These are phyloP conservation scores for Myanophis thanlyinensis DNA, from an alignment of 2,113 vertebrate species.

Conservation along the genomic window DNA sequence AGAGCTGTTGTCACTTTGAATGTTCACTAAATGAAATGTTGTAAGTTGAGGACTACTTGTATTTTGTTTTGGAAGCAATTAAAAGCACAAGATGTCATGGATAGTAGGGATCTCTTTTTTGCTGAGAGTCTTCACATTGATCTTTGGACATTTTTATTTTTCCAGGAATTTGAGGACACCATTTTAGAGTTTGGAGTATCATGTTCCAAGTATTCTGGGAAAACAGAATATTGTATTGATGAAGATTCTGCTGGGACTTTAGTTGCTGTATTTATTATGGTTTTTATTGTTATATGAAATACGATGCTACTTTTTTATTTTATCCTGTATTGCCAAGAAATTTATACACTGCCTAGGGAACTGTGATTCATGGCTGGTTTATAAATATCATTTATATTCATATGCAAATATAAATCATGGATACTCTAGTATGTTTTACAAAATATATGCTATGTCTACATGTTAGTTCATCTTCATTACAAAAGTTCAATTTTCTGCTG, in stretches of 20 bases:
- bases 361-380: background rate
- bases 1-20: no score
- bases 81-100: background rate
- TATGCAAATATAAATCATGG: background rate
- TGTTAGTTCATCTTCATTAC: background rate
- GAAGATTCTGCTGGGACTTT: background rate
- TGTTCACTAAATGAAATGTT: no score
- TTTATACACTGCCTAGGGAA: background rate
- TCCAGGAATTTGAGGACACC: background rate
- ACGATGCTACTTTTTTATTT: background rate
- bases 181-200: background rate
- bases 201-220: background rate
- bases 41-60: no score
- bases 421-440: background rate
- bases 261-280: background rate
- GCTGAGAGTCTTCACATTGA: background rate
- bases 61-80: background rate
- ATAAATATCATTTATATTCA: background rate
- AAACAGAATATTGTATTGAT: background rate
- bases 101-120: background rate
- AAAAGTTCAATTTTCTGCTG: background rate
- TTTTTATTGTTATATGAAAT: background rate
- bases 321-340: background rate
- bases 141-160: background rate
- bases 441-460: background rate